Evolutionary conservation across 2,888 invertebrate species (phyloP).

Genomic region (Drosophila incognita): DNA sequence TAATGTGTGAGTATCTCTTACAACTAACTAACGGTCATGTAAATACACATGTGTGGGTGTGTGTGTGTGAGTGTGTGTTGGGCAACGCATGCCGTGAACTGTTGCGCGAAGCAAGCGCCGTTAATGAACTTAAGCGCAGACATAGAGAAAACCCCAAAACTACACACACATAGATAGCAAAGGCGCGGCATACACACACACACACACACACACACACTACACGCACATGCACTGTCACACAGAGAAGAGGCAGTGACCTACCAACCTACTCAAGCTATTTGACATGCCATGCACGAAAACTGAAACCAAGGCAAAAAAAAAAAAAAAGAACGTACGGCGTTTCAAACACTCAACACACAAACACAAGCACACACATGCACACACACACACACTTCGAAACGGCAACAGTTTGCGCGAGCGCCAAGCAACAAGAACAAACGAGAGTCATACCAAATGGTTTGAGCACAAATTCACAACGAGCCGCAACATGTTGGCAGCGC

Average conservation of each 20-base stretch:
- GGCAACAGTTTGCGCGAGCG: slow-evolving; percentile 72
- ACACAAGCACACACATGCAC: background rate
- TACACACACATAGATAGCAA: slow-evolving; percentile 17
- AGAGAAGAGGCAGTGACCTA: slow-evolving; percentile 68
- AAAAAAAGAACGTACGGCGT: slow-evolving; percentile 17
- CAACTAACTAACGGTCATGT: slow-evolving; percentile 57
- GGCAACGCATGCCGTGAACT: slow-evolving; percentile 62
- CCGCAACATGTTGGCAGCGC: slow-evolving; percentile 55
- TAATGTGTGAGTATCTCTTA: slow-evolving; percentile 49
- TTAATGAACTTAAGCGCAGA: slow-evolving; percentile 74
- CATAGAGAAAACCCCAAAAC: slow-evolving; percentile 36
- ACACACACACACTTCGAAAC: slow-evolving; percentile 22
- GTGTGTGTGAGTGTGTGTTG: background rate
- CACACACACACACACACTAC: slow-evolving; percentile 8
- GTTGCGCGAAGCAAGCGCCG: slow-evolving; percentile 69
- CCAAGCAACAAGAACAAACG: slow-evolving; percentile 31
- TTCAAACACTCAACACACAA: slow-evolving; percentile 29
- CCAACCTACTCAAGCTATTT: slow-evolving; percentile 71
- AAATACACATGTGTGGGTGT: slow-evolving; percentile 7
- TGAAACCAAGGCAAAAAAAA: slow-evolving; percentile 44
- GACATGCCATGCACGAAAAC: slow-evolving; percentile 60
- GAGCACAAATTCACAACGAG: slow-evolving; percentile 37
- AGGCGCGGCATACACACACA: slow-evolving; percentile 29
- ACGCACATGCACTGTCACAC: slow-evolving; percentile 7
- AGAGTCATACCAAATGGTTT: slow-evolving; percentile 23